Conservation (phyloP, 2,113 vertebrate species). For the Blennius ocellaris region DNA sequence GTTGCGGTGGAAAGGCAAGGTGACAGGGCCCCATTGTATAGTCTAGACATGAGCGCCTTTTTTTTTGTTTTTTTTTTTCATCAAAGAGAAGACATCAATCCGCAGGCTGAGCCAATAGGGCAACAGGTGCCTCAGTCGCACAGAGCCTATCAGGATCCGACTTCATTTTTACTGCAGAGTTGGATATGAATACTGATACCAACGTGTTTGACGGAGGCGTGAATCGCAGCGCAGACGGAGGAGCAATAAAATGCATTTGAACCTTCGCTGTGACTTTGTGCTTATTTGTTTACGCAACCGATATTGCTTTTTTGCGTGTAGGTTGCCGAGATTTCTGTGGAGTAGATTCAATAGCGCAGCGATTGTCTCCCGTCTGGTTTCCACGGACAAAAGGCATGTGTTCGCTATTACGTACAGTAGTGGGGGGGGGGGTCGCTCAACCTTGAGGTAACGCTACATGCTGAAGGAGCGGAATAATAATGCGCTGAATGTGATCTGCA, state of each 20-base stretch:
- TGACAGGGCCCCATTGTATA: constrained; percentile 53
- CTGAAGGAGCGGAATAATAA: constrained; percentile 51
- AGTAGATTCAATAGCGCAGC: background rate
- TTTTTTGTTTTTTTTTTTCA: too few species aligned
- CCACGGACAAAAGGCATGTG: constrained; percentile 35
- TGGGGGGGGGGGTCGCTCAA: constrained; percentile 27
- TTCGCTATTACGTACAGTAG: constrained; percentile 27
- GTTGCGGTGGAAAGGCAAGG: constrained; percentile 35
- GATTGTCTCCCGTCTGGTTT: background rate
- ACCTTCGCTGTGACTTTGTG: constrained; percentile 13
- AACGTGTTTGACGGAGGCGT: constrained; percentile 27
- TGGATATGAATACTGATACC: constrained; percentile 63
- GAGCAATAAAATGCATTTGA: constrained; percentile 21
- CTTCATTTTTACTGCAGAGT: constrained; percentile 50
- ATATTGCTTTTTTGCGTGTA: constrained; percentile 20
- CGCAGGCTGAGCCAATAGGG: constrained; percentile 50
- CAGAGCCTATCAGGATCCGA: constrained; percentile 56
- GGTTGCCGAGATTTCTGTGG: background rate
- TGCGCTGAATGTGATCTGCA: constrained; percentile 32
- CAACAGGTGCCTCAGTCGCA: constrained; percentile 61
- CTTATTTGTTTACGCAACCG: background rate
- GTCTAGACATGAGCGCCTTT: constrained; percentile 61
- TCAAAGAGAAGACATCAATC: constrained; percentile 70
- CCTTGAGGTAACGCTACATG: constrained; percentile 47
- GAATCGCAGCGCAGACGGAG: constrained; percentile 18